A percentile compares a stretch with the other conserved stretches of the same genome.
Evolutionary conservation across 2,888 invertebrate genomes (phyloP).

Genomic region (Melanostoma scalare): DNA sequence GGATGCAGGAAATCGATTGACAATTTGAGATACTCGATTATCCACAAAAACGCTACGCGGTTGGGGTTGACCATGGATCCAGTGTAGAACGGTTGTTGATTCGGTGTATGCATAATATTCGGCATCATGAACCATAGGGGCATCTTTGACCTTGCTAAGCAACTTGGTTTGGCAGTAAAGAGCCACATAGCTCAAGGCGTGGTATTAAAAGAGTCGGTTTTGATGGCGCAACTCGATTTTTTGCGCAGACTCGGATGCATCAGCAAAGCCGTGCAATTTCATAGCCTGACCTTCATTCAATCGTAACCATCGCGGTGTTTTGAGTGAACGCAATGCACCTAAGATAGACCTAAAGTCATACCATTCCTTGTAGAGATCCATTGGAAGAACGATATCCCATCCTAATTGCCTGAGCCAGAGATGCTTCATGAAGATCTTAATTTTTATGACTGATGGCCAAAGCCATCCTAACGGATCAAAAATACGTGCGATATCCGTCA

Average conservation of each 20-base stretch:
- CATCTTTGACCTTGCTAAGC: conserved; percentile 34
- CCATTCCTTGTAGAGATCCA: too few relatives aligned
- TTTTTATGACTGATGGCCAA: too few relatives aligned
- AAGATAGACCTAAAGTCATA: too few relatives aligned
- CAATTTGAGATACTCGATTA: conserved; percentile 16
- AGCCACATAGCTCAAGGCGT: conserved; percentile 40
- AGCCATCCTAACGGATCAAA: too few relatives aligned
- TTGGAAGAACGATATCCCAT: too few relatives aligned
- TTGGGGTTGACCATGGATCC: conserved; percentile 22
- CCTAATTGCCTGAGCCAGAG: too few relatives aligned
- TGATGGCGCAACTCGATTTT: too few relatives aligned
- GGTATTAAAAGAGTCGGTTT: conserved; percentile 24
- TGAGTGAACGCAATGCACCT: too few relatives aligned
- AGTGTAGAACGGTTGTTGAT: conserved; percentile 15
- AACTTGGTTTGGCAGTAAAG: conserved; percentile 36
- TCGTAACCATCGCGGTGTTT: too few relatives aligned
- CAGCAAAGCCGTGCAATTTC: conserved; percentile 34
- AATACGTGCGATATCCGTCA: too few relatives aligned
- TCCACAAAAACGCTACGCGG: conserved; percentile 17
- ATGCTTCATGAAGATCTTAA: too few relatives aligned
- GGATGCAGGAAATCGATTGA: conserved; percentile 1
- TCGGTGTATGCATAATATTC: conserved; percentile 16
- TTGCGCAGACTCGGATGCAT: conserved; percentile 39
- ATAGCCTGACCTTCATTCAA: background rate
- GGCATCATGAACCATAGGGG: conserved; percentile 9